phyloP scores from a whole-genome alignment of 2,113 vertebrate genomes.

The Scatophagus argus region DNA sequence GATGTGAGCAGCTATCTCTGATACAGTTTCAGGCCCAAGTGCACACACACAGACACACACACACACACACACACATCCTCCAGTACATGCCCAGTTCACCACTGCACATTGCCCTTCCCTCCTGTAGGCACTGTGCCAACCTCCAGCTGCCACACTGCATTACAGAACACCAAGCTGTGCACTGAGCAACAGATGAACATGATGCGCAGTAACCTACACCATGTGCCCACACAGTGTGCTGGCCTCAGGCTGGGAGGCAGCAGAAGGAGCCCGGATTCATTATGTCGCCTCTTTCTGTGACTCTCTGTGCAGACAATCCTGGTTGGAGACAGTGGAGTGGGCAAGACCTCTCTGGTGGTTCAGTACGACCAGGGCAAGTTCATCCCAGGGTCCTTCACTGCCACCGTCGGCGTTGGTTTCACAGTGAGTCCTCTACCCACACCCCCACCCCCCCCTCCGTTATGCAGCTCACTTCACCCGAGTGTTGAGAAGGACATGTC shows the following conservation, averaged over 20 bases:
- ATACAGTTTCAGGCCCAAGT: neutral
- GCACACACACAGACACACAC: neutral
- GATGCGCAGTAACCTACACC: slow-evolving; percentile 17
- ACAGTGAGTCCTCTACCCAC: slow-evolving; percentile 84
- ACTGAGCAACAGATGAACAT: slow-evolving; percentile 38
- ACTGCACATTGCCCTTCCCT: slow-evolving; percentile 11
- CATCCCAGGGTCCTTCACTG: slow-evolving; percentile 89
- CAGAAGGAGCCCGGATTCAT: neutral
- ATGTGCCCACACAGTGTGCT: neutral
- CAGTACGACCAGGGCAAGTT: slow-evolving; percentile 95
- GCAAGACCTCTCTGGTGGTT: slow-evolving; percentile 91
- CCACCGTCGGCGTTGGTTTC: slow-evolving; percentile 90
- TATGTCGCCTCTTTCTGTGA: slow-evolving; percentile 9
- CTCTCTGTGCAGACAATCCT: slow-evolving; percentile 87
- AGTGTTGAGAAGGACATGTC: slow-evolving; percentile 37
- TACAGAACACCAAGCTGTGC: slow-evolving; percentile 8
- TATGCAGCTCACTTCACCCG: slow-evolving; percentile 25
- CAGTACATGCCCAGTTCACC: neutral
- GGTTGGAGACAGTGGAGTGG: slow-evolving; percentile 90
- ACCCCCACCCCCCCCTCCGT: neutral
- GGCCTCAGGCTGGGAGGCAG: slow-evolving; percentile 32
- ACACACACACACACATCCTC: neutral
- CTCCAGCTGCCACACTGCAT: slow-evolving; percentile 53
- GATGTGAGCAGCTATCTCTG: slow-evolving; percentile 19
- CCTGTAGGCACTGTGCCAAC: slow-evolving; percentile 18